Evolutionary conservation across 2,888 invertebrate species (phyloP).

Genomic region (Uloborus plumipes): DNA sequence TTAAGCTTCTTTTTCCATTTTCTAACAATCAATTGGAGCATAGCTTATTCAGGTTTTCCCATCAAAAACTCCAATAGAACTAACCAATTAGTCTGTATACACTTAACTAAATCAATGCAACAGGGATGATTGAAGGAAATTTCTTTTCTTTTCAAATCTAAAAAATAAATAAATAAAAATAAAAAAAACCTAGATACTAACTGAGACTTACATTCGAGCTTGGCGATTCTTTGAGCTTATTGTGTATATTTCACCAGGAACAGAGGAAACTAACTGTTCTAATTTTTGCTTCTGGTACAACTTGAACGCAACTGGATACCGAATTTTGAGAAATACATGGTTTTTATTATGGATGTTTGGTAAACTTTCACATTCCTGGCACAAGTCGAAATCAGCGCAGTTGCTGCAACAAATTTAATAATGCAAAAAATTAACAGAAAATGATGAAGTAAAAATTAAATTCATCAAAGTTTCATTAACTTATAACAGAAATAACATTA

Average conservation of each 20-base stretch:
- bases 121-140: too few relatives aligned
- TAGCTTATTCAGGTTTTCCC: too few relatives aligned
- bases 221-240: slow-evolving; percentile 20
- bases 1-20: too few relatives aligned
- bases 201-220: slow-evolving; percentile 28
- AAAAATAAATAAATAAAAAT: neutral
- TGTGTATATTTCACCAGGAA: slow-evolving; percentile 10
- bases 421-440: neutral
- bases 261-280: slow-evolving; percentile 23
- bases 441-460: neutral
- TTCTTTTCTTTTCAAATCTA: neutral
- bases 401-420: slow-evolving; percentile 68
- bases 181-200: too few relatives aligned
- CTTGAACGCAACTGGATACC: slow-evolving; percentile 56
- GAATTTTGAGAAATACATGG: slow-evolving; percentile 71
- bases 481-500: neutral
- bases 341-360: slow-evolving; percentile 68
- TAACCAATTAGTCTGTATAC: too few relatives aligned
- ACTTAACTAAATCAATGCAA: too few relatives aligned
- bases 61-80: too few relatives aligned
- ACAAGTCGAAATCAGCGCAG: slow-evolving; percentile 71
- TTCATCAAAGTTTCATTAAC: neutral
- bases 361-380: slow-evolving; percentile 70
- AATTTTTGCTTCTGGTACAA: slow-evolving; percentile 34
- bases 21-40: too few relatives aligned